A percentile compares a stretch with the other conserved stretches of the same genome.
Conservation (phyloP, 2,113 vertebrate species). For the Sialia sialis region DNA sequence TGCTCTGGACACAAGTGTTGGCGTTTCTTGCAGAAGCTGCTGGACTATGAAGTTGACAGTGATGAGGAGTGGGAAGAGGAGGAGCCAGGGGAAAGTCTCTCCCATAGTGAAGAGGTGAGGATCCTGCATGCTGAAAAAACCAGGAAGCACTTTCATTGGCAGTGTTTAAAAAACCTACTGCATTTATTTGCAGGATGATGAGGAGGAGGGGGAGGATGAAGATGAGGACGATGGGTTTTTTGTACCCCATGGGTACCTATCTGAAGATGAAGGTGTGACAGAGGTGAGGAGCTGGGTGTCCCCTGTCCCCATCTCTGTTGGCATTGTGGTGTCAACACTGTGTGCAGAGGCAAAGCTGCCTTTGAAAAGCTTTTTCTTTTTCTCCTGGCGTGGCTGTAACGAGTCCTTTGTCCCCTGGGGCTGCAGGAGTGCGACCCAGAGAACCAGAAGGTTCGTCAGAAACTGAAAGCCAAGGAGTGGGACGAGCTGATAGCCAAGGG, state of each 20-base stretch:
- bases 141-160: fast-evolving
- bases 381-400: fast-evolving
- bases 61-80: conserved; percentile 99
- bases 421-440: conserved; percentile 87
- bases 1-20: background rate
- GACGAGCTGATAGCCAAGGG: conserved; percentile 90
- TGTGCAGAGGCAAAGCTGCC: background rate
- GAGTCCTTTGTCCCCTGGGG: background rate
- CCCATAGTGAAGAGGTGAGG: conserved; percentile 94
- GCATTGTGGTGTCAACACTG: background rate
- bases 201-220: conserved; percentile 89
- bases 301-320: background rate
- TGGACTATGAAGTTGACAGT: conserved; percentile 97
- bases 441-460: conserved; percentile 91
- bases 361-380: background rate
- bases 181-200: conserved; percentile 80
- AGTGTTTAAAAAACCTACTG: background rate
- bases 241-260: conserved; percentile 97
- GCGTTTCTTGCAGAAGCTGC: conserved; percentile 71
- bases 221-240: conserved; percentile 96
- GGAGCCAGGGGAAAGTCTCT: conserved; percentile 95
- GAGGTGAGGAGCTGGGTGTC: conserved; percentile 64
- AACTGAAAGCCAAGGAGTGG: conserved; percentile 94
- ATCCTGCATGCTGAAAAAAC: fast-evolving
- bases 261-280: conserved; percentile 91